phyloP scores from a whole-genome alignment of 2,797 vertebrate species.

The Danio aesculapii region DNA sequence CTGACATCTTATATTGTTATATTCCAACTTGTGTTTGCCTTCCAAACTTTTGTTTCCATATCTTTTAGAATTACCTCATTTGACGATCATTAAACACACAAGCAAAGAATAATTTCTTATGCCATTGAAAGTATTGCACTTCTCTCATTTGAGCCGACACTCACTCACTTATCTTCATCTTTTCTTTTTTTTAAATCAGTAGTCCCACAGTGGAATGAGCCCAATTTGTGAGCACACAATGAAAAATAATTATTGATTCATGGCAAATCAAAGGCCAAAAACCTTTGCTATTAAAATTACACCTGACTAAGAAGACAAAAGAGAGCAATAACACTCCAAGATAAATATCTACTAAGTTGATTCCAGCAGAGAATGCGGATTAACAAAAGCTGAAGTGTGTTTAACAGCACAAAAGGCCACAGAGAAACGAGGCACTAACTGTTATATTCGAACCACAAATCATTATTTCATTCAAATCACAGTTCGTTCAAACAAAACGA shows the following conservation, averaged over 20 bases:
- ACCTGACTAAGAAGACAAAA: not conserved
- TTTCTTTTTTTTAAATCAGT: too few relatives aligned
- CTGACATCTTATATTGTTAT: not conserved
- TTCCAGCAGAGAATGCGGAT: not conserved
- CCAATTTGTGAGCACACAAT: not conserved
- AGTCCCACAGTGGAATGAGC: too few relatives aligned
- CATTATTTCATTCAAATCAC: not conserved
- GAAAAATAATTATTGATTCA: not conserved
- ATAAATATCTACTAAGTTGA: not conserved
- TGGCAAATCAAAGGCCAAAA: not conserved
- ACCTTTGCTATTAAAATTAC: not conserved
- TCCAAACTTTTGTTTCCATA: not conserved
- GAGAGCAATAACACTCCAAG: not conserved
- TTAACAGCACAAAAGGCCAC: constrained; percentile 1
- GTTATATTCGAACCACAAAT: not conserved
- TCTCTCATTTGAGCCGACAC: not conserved
- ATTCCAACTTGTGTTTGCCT: not conserved
- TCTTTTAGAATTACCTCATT: not conserved
- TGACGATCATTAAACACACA: not conserved
- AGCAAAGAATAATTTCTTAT: constrained; percentile 14
- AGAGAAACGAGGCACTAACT: not conserved
- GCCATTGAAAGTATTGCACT: not conserved
- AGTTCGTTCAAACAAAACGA: not conserved
- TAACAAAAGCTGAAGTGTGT: constrained; percentile 6
- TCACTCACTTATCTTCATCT: too few relatives aligned